Percentiles rank a stretch among this genome's conserved stretches.
Evolutionary conservation across 2,888 invertebrate genomes (phyloP).

Genomic region (Chrysolina haemoptera): DNA sequence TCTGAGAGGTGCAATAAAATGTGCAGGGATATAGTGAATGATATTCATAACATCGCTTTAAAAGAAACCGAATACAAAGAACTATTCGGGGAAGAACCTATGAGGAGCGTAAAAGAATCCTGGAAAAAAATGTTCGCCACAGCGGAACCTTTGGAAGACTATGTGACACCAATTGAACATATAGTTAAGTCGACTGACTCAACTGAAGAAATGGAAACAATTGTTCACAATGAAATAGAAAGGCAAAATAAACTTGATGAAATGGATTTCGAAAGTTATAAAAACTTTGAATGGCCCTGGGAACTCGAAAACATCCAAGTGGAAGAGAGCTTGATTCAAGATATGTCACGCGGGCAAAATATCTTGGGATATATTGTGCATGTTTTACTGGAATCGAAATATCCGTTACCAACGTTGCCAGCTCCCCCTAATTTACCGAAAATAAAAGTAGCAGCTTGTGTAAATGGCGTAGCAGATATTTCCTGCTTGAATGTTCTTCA

Average conservation of each 20-base stretch:
- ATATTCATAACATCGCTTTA: constrained; percentile 73
- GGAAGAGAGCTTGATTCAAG: constrained; percentile 47
- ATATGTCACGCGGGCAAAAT: constrained; percentile 59
- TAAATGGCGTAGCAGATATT: constrained; percentile 61
- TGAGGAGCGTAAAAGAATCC: constrained; percentile 70
- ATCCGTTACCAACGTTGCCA: constrained; percentile 59
- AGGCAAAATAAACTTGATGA: constrained; percentile 73
- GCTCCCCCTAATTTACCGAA: constrained; percentile 60
- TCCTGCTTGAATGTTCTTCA: constrained; percentile 59
- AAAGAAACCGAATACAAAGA: constrained; percentile 72
- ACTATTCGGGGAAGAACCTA: constrained; percentile 67
- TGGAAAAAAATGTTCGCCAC: constrained; percentile 75
- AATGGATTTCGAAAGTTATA: constrained; percentile 74
- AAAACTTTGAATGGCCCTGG: constrained; percentile 73
- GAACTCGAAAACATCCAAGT: constrained; percentile 68
- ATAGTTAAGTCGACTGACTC: constrained; percentile 62
- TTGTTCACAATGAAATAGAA: constrained; percentile 70
- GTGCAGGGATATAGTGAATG: constrained; percentile 72
- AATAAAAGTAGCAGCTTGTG: constrained; percentile 60
- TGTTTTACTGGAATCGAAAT: constrained; percentile 62
- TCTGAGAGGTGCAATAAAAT: constrained; percentile 70
- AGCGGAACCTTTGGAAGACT: constrained; percentile 73
- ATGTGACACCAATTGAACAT: constrained; percentile 69
- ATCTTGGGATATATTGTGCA: constrained; percentile 66
- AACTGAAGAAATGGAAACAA: constrained; percentile 71